Evolutionary conservation across 2,113 vertebrate species (phyloP).

Genomic region (Heliornis fulica): DNA sequence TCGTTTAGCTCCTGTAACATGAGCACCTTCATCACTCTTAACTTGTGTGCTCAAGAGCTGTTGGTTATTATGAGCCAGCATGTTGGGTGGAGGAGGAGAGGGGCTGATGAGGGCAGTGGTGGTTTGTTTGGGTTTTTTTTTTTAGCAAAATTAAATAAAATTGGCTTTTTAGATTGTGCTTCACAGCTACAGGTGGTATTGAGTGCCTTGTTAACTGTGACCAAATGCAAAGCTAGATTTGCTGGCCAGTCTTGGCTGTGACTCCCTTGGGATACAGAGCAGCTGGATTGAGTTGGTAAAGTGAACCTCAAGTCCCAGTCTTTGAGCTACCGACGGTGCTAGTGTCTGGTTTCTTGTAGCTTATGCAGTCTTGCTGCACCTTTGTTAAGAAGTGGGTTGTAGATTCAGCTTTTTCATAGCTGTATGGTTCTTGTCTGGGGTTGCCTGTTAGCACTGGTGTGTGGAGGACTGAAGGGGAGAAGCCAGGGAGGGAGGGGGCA

Average conservation of each 20-base stretch:
- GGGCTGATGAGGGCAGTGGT: neutral
- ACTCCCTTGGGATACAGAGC: neutral
- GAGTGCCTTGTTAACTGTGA: neutral
- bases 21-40: neutral
- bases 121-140: too few relatives aligned
- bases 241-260: neutral
- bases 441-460: neutral
- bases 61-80: neutral
- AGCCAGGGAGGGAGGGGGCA: neutral
- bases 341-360: neutral
- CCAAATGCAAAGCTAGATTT: neutral
- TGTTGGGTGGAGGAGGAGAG: accelerated
- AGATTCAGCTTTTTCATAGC: neutral
- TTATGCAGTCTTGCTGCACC: neutral
- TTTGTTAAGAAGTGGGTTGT: neutral
- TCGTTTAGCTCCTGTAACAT: neutral
- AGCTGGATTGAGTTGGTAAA: neutral
- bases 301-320: neutral
- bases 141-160: neutral
- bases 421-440: neutral
- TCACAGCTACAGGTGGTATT: neutral
- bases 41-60: neutral
- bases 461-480: neutral
- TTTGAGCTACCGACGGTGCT: accelerated
- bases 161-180: neutral